Percentiles rank a stretch among this genome's conserved stretches.
These are phyloP conservation scores for Athripsodes cinereus DNA, from an alignment of 2,888 invertebrate genomes.

Conservation along the genomic window DNA sequence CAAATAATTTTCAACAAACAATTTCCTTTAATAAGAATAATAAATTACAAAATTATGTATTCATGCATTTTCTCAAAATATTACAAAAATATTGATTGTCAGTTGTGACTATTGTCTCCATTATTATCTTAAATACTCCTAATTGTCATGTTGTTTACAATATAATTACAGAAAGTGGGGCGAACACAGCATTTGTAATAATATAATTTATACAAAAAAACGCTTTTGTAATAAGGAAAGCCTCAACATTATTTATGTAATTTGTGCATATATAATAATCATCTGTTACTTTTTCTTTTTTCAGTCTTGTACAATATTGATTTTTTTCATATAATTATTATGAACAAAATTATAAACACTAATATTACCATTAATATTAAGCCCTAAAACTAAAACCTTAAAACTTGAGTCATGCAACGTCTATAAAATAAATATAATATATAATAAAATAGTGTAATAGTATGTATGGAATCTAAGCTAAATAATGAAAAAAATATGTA, in stretches of 20 bases:
- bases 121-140: too few relatives aligned
- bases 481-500: slow-evolving; percentile 19
- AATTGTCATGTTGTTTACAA: slow-evolving; percentile 56
- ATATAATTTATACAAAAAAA: too few relatives aligned
- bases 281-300: slow-evolving; percentile 20
- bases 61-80: slow-evolving; percentile 16
- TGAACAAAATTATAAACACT: slow-evolving; percentile 10
- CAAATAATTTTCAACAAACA: slow-evolving; percentile 48
- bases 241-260: too few relatives aligned
- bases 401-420: slow-evolving; percentile 25
- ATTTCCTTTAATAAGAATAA: slow-evolving; percentile 53
- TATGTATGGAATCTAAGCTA: slow-evolving; percentile 14
- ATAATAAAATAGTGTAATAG: slow-evolving; percentile 24
- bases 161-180: too few relatives aligned
- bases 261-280: slow-evolving; percentile 18
- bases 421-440: slow-evolving; percentile 25
- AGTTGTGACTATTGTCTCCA: too few relatives aligned
- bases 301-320: slow-evolving; percentile 27
- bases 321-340: slow-evolving; percentile 21
- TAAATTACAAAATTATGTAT: slow-evolving; percentile 39
- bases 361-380: not conserved
- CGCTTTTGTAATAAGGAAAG: too few relatives aligned
- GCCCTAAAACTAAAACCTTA: slow-evolving; percentile 10
- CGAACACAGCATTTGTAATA: too few relatives aligned
- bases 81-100: slow-evolving; percentile 15